Base-by-base conservation (phyloP, 2,888 invertebrate species). In the Endomychus coccineus region DNA sequence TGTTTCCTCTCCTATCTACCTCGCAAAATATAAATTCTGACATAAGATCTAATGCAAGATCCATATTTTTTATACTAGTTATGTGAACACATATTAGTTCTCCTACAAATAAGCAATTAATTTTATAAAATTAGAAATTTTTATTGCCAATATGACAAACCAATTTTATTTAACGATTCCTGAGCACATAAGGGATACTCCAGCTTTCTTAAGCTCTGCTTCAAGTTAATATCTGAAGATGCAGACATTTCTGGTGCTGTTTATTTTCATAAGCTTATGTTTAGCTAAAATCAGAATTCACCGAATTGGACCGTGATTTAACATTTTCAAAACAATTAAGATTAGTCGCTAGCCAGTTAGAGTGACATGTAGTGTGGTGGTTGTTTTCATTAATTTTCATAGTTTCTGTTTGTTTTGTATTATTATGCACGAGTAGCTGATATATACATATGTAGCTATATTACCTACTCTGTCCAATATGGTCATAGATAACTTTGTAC, bases 21-120 rank as follows among this genome's bases (percentile, higher is more conserved):
- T 89, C 88, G 43, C 81, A 79, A 54, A 89, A 89, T 11, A 89
- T 75, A 56, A 86, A 87, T 60, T 89, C 88, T 0, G 85, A 76
- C 64, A 88, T 87, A 4, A 89, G 66, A 50, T 86, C 87, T 69
- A 83, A 77, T 1, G 82, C 80, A 30, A 83, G 66, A 50, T 85
- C 80, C 55, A 80, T 67, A 47, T 80, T 78, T 56, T 82, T 81
- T 40, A 73, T 68, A 17, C 66, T 72, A 6, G 72, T 68, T 11
- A 61, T 57, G 29, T 76, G 67, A n/a, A 74, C 72, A 27, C 74
- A 71, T 44, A 78, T 63, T 40, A 80, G 55, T 62, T 77, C 77
- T 50, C 77, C 80, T 79, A 29, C 34, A 17, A 36, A 21, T 43
- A 17, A 22, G 15, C 24, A 4, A 21, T 35, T 16, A 21, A 27